phyloP scores from a whole-genome alignment of 2,113 vertebrate genomes.

The Gopherus evgoodei region DNA sequence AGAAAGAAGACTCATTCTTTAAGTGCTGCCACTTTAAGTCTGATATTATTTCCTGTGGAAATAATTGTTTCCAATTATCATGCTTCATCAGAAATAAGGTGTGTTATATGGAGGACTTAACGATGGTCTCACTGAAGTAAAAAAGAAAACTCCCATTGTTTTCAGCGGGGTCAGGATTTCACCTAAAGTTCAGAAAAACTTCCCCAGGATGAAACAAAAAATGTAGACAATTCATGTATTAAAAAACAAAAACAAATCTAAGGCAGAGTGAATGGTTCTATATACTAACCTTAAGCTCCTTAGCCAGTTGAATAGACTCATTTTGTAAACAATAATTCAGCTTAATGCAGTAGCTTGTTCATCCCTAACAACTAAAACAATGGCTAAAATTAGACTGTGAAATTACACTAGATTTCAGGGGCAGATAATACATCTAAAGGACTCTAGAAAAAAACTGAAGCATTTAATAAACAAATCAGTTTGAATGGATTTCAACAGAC shows the following conservation, averaged over 20 bases:
- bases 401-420: background rate
- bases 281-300: background rate
- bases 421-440: background rate
- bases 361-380: background rate
- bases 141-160: background rate
- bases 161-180: background rate
- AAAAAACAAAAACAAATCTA: background rate
- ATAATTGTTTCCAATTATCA: slow-evolving; percentile 25
- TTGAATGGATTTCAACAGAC: background rate
- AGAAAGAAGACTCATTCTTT: background rate
- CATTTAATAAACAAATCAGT: background rate
- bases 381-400: background rate
- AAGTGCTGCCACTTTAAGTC: background rate
- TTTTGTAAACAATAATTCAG: slow-evolving; percentile 20
- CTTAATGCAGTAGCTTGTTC: background rate
- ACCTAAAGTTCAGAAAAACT: background rate
- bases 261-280: background rate
- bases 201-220: background rate
- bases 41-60: background rate
- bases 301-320: background rate
- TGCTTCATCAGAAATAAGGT: background rate
- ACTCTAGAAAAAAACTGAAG: background rate
- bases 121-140: background rate
- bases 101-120: background rate
- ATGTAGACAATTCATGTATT: background rate